These are phyloP conservation scores for Cariama cristata DNA, from an alignment of 2,113 vertebrate genomes.

Conservation along the genomic window DNA sequence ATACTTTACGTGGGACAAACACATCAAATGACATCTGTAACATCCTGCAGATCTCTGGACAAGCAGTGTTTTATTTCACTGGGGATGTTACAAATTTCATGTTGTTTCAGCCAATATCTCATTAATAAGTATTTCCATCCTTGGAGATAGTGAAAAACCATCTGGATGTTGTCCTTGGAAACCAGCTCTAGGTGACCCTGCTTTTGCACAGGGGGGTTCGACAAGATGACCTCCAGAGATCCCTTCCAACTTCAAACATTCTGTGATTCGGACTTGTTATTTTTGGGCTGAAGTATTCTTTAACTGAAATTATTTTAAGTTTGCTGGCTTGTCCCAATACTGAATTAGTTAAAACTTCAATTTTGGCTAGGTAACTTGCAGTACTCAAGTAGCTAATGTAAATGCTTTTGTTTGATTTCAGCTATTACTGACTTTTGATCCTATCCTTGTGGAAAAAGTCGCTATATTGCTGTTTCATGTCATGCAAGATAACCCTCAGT, in stretches of 20 bases:
- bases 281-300: background rate
- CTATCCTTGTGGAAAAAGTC: conserved; percentile 97
- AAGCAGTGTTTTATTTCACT: background rate
- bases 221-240: background rate
- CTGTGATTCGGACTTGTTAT: background rate
- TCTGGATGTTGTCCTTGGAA: background rate
- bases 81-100: background rate
- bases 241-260: background rate
- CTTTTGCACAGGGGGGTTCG: background rate
- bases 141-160: background rate
- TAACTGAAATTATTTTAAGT: background rate
- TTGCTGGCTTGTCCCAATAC: background rate
- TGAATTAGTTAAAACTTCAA: background rate
- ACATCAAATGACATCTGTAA: background rate
- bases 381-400: background rate
- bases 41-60: background rate
- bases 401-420: conserved; percentile 66
- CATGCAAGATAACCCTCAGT: conserved; percentile 98
- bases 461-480: conserved; percentile 90
- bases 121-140: background rate
- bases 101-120: background rate
- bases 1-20: background rate
- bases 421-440: conserved; percentile 98
- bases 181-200: background rate
- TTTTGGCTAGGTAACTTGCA: background rate